These are phyloP conservation scores for Dorcus hopei DNA, from an alignment of 2,888 invertebrate genomes.

Conservation along the genomic window DNA sequence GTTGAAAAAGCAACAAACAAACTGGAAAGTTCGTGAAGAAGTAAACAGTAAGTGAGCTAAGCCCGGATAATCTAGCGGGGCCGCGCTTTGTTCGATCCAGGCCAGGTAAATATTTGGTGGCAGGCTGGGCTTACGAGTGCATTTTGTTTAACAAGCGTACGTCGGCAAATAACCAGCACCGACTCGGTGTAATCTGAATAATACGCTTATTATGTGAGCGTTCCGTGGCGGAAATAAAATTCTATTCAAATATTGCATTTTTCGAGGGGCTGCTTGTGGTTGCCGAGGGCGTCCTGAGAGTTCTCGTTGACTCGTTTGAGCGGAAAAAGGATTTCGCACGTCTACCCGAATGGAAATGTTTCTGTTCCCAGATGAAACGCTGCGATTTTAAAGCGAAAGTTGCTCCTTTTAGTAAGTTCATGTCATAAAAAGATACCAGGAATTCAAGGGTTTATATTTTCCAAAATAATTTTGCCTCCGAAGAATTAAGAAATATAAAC, in stretches of 20 bases:
- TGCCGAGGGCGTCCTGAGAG: conserved; percentile 8
- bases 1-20: conserved; percentile 1
- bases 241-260: conserved; percentile 10
- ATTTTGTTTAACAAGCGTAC: conserved; percentile 20
- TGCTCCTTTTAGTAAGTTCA: no score
- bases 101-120: conserved; percentile 30
- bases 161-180: conserved; percentile 8
- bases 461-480: no score
- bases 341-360: background rate
- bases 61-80: conserved; percentile 29
- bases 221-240: conserved; percentile 12
- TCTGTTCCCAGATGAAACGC: no score
- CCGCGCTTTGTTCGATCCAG: conserved; percentile 20
- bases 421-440: no score
- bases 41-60: conserved; percentile 27
- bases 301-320: conserved; percentile 16
- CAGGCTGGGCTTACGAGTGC: conserved; percentile 17
- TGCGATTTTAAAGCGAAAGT: no score
- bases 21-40: background rate
- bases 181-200: conserved; percentile 13
- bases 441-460: no score
- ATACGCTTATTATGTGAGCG: conserved; percentile 8
- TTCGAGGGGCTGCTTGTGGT: conserved; percentile 2
- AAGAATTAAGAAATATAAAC: no score
- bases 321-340: conserved; percentile 6